These are phyloP conservation scores for Tuberolachnus salignus DNA, from an alignment of 2,888 invertebrate genomes.

Conservation along the genomic window DNA sequence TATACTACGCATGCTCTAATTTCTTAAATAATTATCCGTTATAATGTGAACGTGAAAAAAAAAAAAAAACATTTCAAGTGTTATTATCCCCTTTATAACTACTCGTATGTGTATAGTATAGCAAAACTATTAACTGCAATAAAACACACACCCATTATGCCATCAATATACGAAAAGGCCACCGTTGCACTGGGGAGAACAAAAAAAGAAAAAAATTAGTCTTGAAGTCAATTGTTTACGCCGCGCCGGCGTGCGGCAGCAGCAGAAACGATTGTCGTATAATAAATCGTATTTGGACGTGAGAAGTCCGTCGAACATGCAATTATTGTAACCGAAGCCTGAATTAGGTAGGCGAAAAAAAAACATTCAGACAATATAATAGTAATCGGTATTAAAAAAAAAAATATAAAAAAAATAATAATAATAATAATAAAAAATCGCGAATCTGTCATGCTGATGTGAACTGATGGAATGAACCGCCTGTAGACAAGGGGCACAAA, in stretches of 20 bases:
- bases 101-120: neutral
- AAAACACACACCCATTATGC: neutral
- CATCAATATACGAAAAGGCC: conserved; percentile 11
- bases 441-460: conserved; percentile 55
- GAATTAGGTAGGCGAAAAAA: conserved; percentile 42
- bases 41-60: neutral
- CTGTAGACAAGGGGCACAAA: conserved; percentile 55
- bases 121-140: neutral
- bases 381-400: conserved; percentile 42
- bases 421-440: conserved; percentile 31
- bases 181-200: conserved; percentile 9
- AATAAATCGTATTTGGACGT: conserved; percentile 53
- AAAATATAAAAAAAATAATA: conserved; percentile 24
- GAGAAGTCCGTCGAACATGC: conserved; percentile 52
- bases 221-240: conserved; percentile 39
- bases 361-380: conserved; percentile 44
- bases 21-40: neutral
- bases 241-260: neutral
- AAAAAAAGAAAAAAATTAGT: conserved; percentile 13
- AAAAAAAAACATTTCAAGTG: conserved; percentile 30
- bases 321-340: conserved; percentile 56
- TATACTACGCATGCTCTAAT: neutral
- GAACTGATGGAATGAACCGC: conserved; percentile 56
- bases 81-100: neutral
- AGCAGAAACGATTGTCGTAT: conserved; percentile 19